These are phyloP conservation scores for Tenebrio molitor DNA, from an alignment of 1,140 invertebrate genomes.

Conservation along the genomic window DNA sequence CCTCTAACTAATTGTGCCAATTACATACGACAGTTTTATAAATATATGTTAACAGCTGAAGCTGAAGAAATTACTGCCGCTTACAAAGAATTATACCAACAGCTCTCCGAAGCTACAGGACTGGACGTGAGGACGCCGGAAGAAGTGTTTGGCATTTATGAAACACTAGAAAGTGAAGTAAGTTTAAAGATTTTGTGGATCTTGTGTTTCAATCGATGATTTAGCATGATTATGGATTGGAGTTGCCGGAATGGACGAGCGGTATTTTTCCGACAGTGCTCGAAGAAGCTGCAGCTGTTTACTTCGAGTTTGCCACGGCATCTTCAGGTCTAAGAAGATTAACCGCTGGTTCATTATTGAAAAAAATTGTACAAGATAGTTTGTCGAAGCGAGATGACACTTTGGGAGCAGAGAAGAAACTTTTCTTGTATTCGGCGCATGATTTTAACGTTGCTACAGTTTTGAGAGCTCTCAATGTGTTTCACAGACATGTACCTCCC, in stretches of 20 bases:
- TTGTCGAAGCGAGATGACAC: constrained; percentile 14
- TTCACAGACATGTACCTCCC: constrained; percentile 51
- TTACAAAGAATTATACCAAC: constrained; percentile 13
- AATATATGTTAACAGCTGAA: neutral
- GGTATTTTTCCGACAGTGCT: constrained; percentile 45
- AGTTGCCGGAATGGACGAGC: constrained; percentile 48
- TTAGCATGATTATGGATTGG: constrained; percentile 52
- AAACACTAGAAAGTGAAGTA: constrained; percentile 24
- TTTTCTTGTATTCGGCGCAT: constrained; percentile 56
- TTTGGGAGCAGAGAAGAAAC: constrained; percentile 16
- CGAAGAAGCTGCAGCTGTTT: constrained; percentile 37
- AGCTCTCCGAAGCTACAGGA: neutral
- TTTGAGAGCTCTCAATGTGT: constrained; percentile 49
- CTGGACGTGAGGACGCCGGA: constrained; percentile 2
- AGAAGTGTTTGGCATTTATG: neutral
- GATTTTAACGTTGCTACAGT: constrained; percentile 54
- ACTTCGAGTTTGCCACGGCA: constrained; percentile 47
- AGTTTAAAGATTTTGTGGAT: neutral
- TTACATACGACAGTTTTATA: neutral
- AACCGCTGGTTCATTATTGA: constrained; percentile 47
- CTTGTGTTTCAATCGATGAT: neutral
- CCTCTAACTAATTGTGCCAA: neutral
- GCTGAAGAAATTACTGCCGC: neutral
- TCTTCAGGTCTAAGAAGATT: constrained; percentile 47
- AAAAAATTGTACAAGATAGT: constrained; percentile 48